These are phyloP conservation scores for Crambe crambe DNA, from an alignment of 37 sponge, comb jelly and placozoan genomes.

Conservation along the genomic window DNA sequence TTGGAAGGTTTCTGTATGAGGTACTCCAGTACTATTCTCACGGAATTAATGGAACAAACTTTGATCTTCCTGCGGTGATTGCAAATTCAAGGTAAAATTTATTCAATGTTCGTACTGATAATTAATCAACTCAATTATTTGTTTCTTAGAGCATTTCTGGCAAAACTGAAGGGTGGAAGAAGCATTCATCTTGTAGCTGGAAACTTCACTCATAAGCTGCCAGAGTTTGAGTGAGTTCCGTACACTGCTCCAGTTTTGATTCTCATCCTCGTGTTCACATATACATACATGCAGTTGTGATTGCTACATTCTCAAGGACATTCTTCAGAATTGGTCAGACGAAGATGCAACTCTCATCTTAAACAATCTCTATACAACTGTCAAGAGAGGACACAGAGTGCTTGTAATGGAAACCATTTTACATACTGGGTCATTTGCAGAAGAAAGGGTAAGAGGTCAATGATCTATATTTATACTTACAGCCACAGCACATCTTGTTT, in stretches of 20 bases:
- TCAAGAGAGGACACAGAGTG: slow-evolving; percentile 36
- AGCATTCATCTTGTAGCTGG: slow-evolving; percentile 50
- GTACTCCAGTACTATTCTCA: slow-evolving; percentile 60
- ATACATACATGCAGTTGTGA: slow-evolving; percentile 74
- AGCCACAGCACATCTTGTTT: background rate
- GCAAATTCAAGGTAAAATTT: slow-evolving; percentile 51
- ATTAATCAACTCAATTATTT: background rate
- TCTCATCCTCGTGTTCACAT: background rate
- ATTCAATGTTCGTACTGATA: background rate
- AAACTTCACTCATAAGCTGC: slow-evolving; percentile 60
- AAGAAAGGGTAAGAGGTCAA: slow-evolving; percentile 37
- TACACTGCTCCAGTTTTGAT: background rate
- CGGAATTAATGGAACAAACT: slow-evolving; percentile 69
- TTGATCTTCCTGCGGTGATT: slow-evolving; percentile 79
- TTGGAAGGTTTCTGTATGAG: slow-evolving; percentile 66
- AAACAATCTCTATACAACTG: slow-evolving; percentile 31
- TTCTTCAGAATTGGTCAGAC: slow-evolving; percentile 79
- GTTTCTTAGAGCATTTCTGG: slow-evolving; percentile 24
- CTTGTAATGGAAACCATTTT: slow-evolving; percentile 65
- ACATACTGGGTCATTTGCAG: slow-evolving; percentile 63
- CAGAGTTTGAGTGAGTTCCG: slow-evolving; percentile 52
- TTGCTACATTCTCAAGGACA: slow-evolving; percentile 77
- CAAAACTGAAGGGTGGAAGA: slow-evolving; percentile 1
- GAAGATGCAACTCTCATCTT: slow-evolving; percentile 61
- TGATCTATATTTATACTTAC: background rate